Percentiles rank a stretch among this genome's conserved stretches.
These are phyloP conservation scores for Phymanthus crucifer DNA, from an alignment of 92 coral and sea anemone genomes.

Conservation along the genomic window DNA sequence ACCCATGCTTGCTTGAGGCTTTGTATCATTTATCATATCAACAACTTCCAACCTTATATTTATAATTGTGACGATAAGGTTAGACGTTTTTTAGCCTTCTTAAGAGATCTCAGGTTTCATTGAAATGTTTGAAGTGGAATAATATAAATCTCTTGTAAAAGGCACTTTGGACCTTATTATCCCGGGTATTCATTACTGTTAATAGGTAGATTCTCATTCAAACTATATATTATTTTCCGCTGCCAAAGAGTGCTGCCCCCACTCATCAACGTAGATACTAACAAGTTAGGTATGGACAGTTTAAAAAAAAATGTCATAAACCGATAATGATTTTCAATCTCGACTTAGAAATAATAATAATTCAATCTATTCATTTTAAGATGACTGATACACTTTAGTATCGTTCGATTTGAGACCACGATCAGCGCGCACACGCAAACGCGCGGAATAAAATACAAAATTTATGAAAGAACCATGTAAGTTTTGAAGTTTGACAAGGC, in stretches of 20 bases:
- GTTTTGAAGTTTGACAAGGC: too few relatives aligned
- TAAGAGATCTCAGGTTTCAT: neutral
- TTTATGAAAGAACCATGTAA: too few relatives aligned
- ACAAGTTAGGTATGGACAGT: too few relatives aligned
- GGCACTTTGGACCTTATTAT: neutral
- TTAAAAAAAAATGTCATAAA: too few relatives aligned
- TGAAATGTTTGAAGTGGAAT: neutral
- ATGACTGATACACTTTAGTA: too few relatives aligned
- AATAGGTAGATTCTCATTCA: neutral
- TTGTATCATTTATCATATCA: neutral
- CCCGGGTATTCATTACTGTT: neutral
- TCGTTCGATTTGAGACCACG: too few relatives aligned
- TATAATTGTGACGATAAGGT: neutral
- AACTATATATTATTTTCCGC: neutral
- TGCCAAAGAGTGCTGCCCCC: neutral
- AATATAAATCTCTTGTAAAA: neutral
- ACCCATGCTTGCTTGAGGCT: slow-evolving; percentile 1
- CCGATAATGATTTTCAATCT: neutral
- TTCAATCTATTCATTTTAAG: too few relatives aligned
- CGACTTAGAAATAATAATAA: too few relatives aligned
- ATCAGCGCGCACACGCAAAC: too few relatives aligned
- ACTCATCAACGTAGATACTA: neutral
- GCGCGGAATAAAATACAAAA: too few relatives aligned
- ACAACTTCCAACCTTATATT: neutral
- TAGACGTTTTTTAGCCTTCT: neutral